Evolutionary conservation across 2,797 vertebrate genomes (phyloP), one percentile per base, ranked within the genome.

Genomic region (Neosilurus hyrtlii): DNA sequence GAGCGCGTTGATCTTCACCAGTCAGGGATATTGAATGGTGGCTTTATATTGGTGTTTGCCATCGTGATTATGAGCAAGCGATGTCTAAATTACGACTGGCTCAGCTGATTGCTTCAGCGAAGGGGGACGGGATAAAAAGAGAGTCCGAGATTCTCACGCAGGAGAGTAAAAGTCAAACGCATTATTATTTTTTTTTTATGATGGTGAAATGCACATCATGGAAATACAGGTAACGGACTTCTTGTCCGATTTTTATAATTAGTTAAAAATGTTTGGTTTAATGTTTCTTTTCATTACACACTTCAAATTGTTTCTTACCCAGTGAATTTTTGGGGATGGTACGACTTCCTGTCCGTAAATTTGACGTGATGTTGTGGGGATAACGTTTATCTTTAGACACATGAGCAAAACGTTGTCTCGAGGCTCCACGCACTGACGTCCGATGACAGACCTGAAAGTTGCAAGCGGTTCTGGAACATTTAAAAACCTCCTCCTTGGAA

Each of bases 1-100:
- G 6, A 73, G 22, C 24, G 52, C 54, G 80, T 84, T 78, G 54
- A 71, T 74, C 52, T 81, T 52, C 73, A 56, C 26, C 24, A 4
- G 52, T 56, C 61, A 80, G 56, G 49, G 77, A 65, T 18, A 24
- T 35, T n/a, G 67, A 77, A 81, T 59, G 26, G 26, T 74, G 71
- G 24, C 71, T 74, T 74, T 30, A 74, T 74, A 22, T 63, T 30
- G 80, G 66, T 78, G 80, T 84, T 86, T 80, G 65, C 76, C 56
- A 26, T 85, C 24, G 35, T 86, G 68, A 86, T 82, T 68, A 84
- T 24, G 79, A 84, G 66, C 35, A 65, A 80, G 43, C 84, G 26
- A 30, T 11, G 66, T 22, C 72, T 52, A 43, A 85, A 85, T 70
- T 80, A 57, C 83, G 74, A 73, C 66, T 22, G 67, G 56, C 74